Conservation (phyloP, 1,140 invertebrate species). For the Drosophila jambulina region DNA sequence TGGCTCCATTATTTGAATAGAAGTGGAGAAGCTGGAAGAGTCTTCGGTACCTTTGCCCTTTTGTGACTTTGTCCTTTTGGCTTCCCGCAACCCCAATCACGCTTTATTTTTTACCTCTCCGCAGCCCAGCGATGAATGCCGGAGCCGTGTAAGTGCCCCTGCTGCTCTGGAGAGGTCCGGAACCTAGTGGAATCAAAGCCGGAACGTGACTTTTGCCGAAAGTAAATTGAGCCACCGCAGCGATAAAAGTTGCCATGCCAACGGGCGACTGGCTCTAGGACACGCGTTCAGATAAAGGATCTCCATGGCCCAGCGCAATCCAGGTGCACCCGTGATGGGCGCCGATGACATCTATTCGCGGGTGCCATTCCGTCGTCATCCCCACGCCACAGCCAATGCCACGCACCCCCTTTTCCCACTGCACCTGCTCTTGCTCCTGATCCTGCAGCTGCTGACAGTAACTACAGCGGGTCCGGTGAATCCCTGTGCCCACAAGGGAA, state of each 20-base stretch:
- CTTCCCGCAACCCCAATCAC: slow-evolving; percentile 25
- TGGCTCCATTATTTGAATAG: slow-evolving; percentile 41
- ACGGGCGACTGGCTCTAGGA: slow-evolving; percentile 56
- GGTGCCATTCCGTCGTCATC: slow-evolving; percentile 11
- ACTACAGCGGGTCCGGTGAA: slow-evolving; percentile 37
- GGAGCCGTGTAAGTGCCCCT: slow-evolving; percentile 47
- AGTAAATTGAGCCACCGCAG: slow-evolving; percentile 68
- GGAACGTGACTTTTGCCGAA: slow-evolving; percentile 75
- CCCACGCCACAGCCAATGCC: neutral
- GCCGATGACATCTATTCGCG: slow-evolving; percentile 33
- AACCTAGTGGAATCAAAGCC: slow-evolving; percentile 62
- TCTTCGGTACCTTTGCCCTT: slow-evolving; percentile 15
- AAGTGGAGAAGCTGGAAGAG: slow-evolving; percentile 15
- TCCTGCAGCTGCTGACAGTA: slow-evolving; percentile 32
- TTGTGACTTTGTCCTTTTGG: slow-evolving; percentile 32
- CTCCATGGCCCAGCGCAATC: slow-evolving; percentile 36
- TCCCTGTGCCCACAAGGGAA: slow-evolving; percentile 77
- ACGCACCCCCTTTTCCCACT: neutral
- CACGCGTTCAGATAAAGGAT: slow-evolving; percentile 67
- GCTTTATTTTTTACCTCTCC: slow-evolving; percentile 21
- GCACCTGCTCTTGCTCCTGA: slow-evolving; percentile 21
- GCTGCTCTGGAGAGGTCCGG: slow-evolving; percentile 7
- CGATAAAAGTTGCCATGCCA: slow-evolving; percentile 75
- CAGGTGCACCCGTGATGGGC: slow-evolving; percentile 37
- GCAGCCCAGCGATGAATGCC: slow-evolving; percentile 56